A percentile compares a stretch with the other conserved stretches of the same genome.
These are phyloP conservation scores for Cyclophora punctaria DNA, from an alignment of 2,888 invertebrate genomes.

Conservation along the genomic window DNA sequence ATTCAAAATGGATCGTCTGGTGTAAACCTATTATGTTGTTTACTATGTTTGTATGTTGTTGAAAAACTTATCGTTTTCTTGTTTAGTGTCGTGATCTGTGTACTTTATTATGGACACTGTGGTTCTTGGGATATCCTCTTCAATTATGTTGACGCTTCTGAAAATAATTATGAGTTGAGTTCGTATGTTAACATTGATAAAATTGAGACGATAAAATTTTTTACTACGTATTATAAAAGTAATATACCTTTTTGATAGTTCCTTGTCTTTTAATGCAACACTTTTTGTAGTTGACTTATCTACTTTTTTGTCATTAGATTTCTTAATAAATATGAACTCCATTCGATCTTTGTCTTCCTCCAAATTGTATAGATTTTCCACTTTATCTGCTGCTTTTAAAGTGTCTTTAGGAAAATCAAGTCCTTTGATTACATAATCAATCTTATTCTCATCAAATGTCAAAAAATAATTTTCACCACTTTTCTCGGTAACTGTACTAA, in stretches of 20 bases:
- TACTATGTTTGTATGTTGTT: conserved; percentile 35
- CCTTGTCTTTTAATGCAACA: neutral
- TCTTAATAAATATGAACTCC: conserved; percentile 29
- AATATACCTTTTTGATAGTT: neutral
- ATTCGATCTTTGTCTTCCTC: conserved; percentile 15
- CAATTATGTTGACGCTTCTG: conserved; percentile 50
- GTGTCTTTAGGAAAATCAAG: too few relatives aligned
- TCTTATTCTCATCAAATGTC: too few relatives aligned
- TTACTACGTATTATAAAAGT: neutral
- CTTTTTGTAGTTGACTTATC: too few relatives aligned
- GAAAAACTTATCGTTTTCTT: conserved; percentile 31
- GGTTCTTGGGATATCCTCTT: conserved; percentile 45
- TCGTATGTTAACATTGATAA: too few relatives aligned
- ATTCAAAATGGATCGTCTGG: too few relatives aligned
- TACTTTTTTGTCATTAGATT: conserved; percentile 23
- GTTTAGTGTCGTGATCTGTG: conserved; percentile 27
- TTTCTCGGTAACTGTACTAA: too few relatives aligned
- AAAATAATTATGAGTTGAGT: conserved; percentile 13
- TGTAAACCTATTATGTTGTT: too few relatives aligned
- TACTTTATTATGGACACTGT: conserved; percentile 37
- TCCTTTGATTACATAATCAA: too few relatives aligned
- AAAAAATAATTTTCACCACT: too few relatives aligned
- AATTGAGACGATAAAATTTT: neutral
- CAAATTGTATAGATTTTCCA: neutral
- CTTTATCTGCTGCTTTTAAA: neutral